Evolutionary conservation across 2,888 invertebrate species (phyloP).

Genomic region (Lochmaea capreae): DNA sequence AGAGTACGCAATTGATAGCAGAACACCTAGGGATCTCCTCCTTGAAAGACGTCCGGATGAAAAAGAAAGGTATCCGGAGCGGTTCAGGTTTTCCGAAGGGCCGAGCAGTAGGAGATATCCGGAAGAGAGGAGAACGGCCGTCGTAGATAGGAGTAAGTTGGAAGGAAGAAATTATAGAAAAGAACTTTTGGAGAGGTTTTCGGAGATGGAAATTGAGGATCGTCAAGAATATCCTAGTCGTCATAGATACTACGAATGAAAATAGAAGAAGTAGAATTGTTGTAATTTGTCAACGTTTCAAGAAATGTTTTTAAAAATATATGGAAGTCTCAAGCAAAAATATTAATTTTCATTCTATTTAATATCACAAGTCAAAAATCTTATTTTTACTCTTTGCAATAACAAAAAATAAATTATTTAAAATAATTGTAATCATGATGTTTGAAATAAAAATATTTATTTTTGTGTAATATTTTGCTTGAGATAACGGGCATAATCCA

Average conservation of each 20-base stretch:
- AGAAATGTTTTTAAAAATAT: neutral
- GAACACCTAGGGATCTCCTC: constrained; percentile 46
- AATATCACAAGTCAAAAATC: too few species aligned
- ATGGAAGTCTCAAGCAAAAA: constrained; percentile 27
- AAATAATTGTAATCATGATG: too few species aligned
- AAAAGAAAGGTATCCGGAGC: constrained; percentile 42
- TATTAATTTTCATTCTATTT: neutral
- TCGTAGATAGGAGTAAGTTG: constrained; percentile 54
- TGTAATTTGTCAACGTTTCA: too few species aligned
- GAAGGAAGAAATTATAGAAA: constrained; percentile 64
- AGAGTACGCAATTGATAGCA: constrained; percentile 58
- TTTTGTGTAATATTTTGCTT: constrained; percentile 13
- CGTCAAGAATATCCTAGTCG: constrained; percentile 61
- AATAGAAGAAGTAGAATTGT: too few species aligned
- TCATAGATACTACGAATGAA: constrained; percentile 63
- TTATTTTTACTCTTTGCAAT: too few species aligned
- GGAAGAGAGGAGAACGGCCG: constrained; percentile 48
- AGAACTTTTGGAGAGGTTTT: constrained; percentile 63
- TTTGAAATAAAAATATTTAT: constrained; percentile 22
- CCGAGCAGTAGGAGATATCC: constrained; percentile 44
- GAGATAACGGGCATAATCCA: constrained; percentile 32
- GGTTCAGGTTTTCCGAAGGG: constrained; percentile 44
- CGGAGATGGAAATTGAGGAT: constrained; percentile 64
- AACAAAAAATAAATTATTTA: too few species aligned
- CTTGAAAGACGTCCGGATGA: constrained; percentile 46